A percentile compares a stretch with the other conserved stretches of the same genome.
phyloP scores from a whole-genome alignment of 2,888 invertebrate species.

The Lepidonotus clava region DNA sequence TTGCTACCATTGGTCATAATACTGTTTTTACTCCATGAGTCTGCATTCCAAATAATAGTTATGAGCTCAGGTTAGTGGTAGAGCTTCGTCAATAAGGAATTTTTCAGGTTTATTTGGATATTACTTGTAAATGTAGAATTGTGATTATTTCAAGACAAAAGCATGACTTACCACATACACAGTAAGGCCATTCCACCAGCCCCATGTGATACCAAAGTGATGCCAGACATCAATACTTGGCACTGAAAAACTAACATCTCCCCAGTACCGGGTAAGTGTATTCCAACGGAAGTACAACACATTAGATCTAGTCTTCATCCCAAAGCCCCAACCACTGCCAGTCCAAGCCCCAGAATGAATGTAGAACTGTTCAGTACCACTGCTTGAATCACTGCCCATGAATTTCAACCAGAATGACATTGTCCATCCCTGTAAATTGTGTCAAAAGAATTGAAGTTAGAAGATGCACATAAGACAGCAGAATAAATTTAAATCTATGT shows the following conservation, averaged over 20 bases:
- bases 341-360: background rate
- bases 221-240: background rate
- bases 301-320: background rate
- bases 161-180: constrained; percentile 2
- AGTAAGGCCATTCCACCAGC: background rate
- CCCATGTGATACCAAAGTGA: background rate
- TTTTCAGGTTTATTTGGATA: too few species aligned
- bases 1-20: too few species aligned
- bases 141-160: too few species aligned
- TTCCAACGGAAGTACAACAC: background rate
- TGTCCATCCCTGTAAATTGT: constrained; percentile 7
- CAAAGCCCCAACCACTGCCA: background rate
- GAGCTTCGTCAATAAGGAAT: too few species aligned
- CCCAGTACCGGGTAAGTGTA: background rate
- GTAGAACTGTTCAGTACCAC: background rate
- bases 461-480: background rate
- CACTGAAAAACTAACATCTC: background rate
- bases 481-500: background rate
- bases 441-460: background rate
- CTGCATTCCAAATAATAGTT: too few species aligned
- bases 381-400: background rate
- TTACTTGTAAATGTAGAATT: too few species aligned
- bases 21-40: too few species aligned
- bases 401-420: constrained; percentile 16
- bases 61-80: too few species aligned